phyloP scores from a whole-genome alignment of 2,888 invertebrate species.

The Lepidocyrtinus sp. region DNA sequence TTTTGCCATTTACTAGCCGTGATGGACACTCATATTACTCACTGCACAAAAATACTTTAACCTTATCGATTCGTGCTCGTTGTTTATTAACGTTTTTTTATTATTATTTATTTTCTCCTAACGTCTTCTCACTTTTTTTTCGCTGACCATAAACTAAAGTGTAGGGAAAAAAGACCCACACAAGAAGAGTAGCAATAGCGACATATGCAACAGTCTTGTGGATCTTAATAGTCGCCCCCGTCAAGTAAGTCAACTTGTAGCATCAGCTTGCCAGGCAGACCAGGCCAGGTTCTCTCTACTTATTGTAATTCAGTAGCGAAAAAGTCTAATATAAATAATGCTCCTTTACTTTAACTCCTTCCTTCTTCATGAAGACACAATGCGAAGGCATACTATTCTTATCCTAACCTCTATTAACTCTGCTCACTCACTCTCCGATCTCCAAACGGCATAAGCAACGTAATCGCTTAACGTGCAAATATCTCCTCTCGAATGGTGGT shows the following conservation, averaged over 20 bases:
- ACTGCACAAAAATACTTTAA: not conserved
- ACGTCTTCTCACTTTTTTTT: not conserved
- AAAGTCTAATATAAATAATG: not conserved
- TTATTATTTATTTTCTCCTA: conserved; percentile 10
- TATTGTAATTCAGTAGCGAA: not conserved
- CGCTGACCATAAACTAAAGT: not conserved
- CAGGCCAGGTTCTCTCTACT: too few relatives aligned
- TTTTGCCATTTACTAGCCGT: not conserved
- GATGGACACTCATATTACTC: conserved; percentile 1
- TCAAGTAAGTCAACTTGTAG: conserved; percentile 13
- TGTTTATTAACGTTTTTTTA: not conserved
- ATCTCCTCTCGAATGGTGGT: too few relatives aligned
- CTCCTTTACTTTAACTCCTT: conserved; percentile 13
- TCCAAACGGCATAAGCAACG: too few relatives aligned
- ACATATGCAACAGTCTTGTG: not conserved
- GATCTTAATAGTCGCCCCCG: conserved; percentile 9
- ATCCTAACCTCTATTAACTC: too few relatives aligned
- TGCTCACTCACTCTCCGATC: too few relatives aligned
- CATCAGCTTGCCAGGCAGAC: too few relatives aligned
- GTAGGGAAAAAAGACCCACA: conserved; percentile 4
- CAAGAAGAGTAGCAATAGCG: not conserved
- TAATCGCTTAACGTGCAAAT: too few relatives aligned
- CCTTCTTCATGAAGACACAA: not conserved
- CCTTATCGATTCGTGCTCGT: conserved; percentile 1
- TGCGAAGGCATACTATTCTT: too few relatives aligned